A percentile compares a stretch with the other conserved stretches of the same genome.
Evolutionary conservation across 2,888 invertebrate genomes (phyloP).

Genomic region (Perizoma affinitatum): DNA sequence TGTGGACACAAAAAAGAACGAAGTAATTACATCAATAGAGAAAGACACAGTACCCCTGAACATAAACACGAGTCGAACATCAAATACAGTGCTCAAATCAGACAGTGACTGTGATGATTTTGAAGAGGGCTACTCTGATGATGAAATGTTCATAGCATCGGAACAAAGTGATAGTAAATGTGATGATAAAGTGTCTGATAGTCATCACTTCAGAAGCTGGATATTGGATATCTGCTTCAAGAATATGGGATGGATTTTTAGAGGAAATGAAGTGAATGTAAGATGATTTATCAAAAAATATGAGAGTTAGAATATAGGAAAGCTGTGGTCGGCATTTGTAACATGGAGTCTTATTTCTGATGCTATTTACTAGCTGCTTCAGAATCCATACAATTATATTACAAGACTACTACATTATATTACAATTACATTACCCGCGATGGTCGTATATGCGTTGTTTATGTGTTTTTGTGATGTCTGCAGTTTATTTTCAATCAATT

Average conservation of each 20-base stretch:
- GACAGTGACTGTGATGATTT: conserved; percentile 68
- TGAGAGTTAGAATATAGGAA: no score
- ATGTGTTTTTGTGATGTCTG: no score
- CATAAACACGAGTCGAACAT: conserved; percentile 30
- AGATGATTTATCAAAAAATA: conserved; percentile 36
- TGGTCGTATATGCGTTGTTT: no score
- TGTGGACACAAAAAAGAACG: conserved; percentile 85
- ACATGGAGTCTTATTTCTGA: no score
- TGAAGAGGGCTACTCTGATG: conserved; percentile 77
- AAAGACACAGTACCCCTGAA: conserved; percentile 59
- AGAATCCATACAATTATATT: no score
- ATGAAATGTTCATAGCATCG: conserved; percentile 65
- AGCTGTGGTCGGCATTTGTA: no score
- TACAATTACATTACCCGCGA: no score
- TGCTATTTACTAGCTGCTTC: no score
- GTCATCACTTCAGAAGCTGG: conserved; percentile 80
- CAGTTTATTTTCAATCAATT: no score
- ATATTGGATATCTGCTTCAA: conserved; percentile 86
- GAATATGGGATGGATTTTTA: conserved; percentile 76
- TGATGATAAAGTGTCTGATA: conserved; percentile 48
- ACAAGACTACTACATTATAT: no score
- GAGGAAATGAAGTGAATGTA: conserved; percentile 60
- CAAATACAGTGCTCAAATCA: conserved; percentile 32
- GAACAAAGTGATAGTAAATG: conserved; percentile 34
- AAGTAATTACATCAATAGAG: conserved; percentile 85